These are phyloP conservation scores for Lasioglossum leucozonium DNA, from an alignment of 2,888 invertebrate species.

Conservation along the genomic window DNA sequence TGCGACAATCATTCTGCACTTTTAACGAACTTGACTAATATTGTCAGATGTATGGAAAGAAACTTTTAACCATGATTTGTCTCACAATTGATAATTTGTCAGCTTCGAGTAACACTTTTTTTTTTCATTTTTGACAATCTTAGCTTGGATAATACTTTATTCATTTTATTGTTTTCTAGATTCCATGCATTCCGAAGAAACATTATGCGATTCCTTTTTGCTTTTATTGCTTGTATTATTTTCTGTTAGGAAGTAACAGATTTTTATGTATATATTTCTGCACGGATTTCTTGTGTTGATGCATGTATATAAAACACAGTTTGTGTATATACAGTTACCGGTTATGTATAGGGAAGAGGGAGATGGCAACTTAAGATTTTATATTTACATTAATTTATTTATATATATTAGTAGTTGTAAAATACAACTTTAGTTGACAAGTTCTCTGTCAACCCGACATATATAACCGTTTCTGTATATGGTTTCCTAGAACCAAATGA, in stretches of 20 bases:
- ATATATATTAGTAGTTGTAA: background rate
- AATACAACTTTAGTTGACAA: background rate
- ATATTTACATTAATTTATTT: background rate
- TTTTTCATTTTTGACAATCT: background rate
- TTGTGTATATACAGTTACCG: slow-evolving; percentile 26
- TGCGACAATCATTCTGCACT: slow-evolving; percentile 17
- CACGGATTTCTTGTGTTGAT: slow-evolving; percentile 31
- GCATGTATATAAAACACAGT: slow-evolving; percentile 24
- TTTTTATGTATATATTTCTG: slow-evolving; percentile 13
- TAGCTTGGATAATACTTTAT: background rate
- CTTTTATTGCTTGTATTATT: background rate
- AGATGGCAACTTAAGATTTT: background rate
- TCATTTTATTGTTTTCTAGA: background rate
- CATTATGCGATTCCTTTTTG: background rate
- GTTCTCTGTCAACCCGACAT: background rate
- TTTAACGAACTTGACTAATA: slow-evolving; percentile 8
- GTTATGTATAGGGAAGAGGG: background rate
- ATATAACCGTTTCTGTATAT: background rate
- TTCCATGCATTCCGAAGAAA: background rate
- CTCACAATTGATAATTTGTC: background rate
- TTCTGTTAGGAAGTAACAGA: background rate
- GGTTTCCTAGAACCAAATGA: background rate
- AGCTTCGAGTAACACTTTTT: background rate
- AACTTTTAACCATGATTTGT: background rate
- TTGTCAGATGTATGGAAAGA: slow-evolving; percentile 10